Conservation (phyloP, 2,797 vertebrate species). For the Anabas testudineus region DNA sequence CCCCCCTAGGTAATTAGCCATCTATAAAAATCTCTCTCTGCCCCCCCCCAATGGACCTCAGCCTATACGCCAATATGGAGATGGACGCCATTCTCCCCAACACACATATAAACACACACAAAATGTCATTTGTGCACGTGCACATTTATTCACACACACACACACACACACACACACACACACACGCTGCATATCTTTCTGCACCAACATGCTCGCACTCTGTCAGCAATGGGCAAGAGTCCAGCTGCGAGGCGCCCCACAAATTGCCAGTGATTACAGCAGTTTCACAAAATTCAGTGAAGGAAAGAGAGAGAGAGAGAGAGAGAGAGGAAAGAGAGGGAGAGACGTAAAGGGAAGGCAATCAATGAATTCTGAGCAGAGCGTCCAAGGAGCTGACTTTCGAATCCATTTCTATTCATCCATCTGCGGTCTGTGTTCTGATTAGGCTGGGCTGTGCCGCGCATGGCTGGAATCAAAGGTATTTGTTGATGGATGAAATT, state of each 20-base stretch:
- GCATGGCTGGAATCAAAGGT: conserved; percentile 57
- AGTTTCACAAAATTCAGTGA: conserved; percentile 66
- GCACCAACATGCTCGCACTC: conserved; percentile 28
- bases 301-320: conserved; percentile 28
- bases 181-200: conserved; percentile 1
- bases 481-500: conserved; percentile 58
- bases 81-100: neutral
- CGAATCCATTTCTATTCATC: conserved; percentile 63
- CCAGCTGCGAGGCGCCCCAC: conserved; percentile 65
- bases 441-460: conserved; percentile 34
- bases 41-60: conserved; percentile 6
- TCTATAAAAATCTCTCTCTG: conserved; percentile 33
- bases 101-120: neutral
- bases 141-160: neutral
- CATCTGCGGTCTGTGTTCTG: conserved; percentile 58
- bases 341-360: conserved; percentile 50
- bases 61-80: conserved; percentile 6
- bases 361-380: conserved; percentile 72
- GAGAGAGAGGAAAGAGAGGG: conserved; percentile 22
- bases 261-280: conserved; percentile 74
- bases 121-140: neutral
- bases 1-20: conserved; percentile 44
- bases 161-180: conserved; percentile 12
- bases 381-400: conserved; percentile 61
- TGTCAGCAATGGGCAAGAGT: conserved; percentile 61